Conservation (phyloP, 2,113 vertebrate species). For the Microcebus griseorufus region DNA sequence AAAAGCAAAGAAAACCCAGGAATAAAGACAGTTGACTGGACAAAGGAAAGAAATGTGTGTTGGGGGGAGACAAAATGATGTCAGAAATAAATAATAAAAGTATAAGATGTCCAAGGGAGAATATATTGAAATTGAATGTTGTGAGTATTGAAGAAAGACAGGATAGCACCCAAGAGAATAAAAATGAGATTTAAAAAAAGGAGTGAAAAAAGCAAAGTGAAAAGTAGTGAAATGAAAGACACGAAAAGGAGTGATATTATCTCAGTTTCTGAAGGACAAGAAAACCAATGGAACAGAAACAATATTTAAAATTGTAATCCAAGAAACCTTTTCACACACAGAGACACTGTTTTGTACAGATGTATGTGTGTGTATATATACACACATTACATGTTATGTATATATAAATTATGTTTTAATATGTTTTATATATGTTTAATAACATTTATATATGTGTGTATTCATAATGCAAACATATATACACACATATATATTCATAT, state of each 20-base stretch:
- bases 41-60: not conserved
- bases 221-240: not conserved
- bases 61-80: not conserved
- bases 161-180: not conserved
- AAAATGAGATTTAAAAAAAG: not conserved
- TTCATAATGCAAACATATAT: not conserved
- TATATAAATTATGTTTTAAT: too few relatives aligned
- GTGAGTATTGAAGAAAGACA: not conserved
- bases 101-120: not conserved
- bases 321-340: not conserved
- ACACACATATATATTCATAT: not conserved
- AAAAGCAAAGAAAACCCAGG: not conserved
- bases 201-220: not conserved
- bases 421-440: not conserved
- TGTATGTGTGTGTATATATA: too few relatives aligned
- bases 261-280: not conserved
- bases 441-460: not conserved
- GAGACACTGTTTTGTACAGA: not conserved
- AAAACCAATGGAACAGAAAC: not conserved
- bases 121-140: not conserved
- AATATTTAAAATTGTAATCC: conserved; percentile 4
- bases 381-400: not conserved
- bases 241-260: not conserved
- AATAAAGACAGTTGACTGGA: not conserved
- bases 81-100: not conserved